Base-by-base conservation (phyloP, 2,797 vertebrate genomes). In the Botia almorhae region DNA sequence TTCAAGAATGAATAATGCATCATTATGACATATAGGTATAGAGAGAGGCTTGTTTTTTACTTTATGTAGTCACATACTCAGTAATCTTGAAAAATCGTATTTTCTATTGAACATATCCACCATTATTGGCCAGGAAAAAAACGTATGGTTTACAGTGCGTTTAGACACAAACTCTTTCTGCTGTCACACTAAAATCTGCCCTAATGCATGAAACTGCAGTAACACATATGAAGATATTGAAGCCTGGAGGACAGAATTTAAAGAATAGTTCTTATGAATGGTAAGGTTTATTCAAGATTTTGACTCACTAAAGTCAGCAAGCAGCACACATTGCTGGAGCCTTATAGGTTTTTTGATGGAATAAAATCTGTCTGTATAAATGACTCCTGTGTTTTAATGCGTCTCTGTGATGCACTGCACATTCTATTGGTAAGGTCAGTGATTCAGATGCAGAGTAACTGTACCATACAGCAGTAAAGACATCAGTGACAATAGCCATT, bases 361-460 rank as follows among this genome's bases (percentile, higher is more conserved):
- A 53, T 21, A 69, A 63, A 64, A 43, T 13, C 29, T 13, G 46
- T 29, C 8, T 7, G 64, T 63, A 70, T n/a, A 46, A 74, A 56
- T 65, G 55, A 17, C n/a, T 46, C 2, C 1, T 11, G 26, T 53
- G 46, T 36, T 67, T 61, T 51, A 50, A 69, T 69, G 56, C 19
- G n/a, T 29, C 81, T 64, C 19, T 74, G 21, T 74, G 63, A 76
- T 55, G 16, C 50, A 69, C 29, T 69, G 19, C 13, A 43, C 63
- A 61, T 70, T 58, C 29, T 23, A 65, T 67, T n/a, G 19, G 11
- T 51, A 70, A 51, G 83, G 81, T 81, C 74, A 85, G 23, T 63
- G 71, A 75, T 74, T 81, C 65, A 83, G 43, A 82, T 51, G 33
- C 69, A 55, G 78, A 82, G 81, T 74, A 73, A 74, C 74, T 81